Percentiles rank a stretch among this genome's conserved stretches.
Conservation (phyloP, 2,888 invertebrate species). For the Philopedon plagiatum region DNA sequence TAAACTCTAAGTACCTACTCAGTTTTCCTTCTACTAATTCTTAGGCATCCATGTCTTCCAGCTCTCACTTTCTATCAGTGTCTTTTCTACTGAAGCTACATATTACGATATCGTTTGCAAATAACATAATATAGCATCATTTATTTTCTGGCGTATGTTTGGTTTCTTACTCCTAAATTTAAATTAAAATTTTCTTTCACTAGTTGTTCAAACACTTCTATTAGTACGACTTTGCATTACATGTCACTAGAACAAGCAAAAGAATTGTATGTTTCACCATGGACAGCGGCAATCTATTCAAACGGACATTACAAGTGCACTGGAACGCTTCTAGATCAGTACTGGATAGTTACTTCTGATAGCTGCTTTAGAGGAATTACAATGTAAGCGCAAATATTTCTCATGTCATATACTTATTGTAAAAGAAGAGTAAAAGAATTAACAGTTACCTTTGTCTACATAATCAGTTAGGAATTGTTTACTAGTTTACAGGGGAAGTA, state of each 20-base stretch:
- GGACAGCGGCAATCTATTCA: slow-evolving; percentile 81
- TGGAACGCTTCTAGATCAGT: slow-evolving; percentile 76
- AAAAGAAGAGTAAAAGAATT: no score
- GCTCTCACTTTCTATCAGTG: no score
- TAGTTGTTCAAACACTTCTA: slow-evolving; percentile 67
- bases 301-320: slow-evolving; percentile 81
- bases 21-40: background rate
- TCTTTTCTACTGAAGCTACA: no score
- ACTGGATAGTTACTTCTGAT: slow-evolving; percentile 76
- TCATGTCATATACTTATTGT: no score
- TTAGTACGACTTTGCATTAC: slow-evolving; percentile 24
- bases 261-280: slow-evolving; percentile 74
- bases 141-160: no score
- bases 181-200: slow-evolving; percentile 16
- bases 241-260: slow-evolving; percentile 33
- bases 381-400: background rate
- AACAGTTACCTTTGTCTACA: background rate
- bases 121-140: no score
- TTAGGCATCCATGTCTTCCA: no score
- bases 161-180: no score
- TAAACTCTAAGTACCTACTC: no score
- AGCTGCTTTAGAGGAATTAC: slow-evolving; percentile 68
- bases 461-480: no score
- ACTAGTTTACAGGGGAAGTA: slow-evolving; percentile 73
- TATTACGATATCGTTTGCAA: no score